Evolutionary conservation across 2,797 vertebrate genomes (phyloP).

Genomic region (Octomys mimax): DNA sequence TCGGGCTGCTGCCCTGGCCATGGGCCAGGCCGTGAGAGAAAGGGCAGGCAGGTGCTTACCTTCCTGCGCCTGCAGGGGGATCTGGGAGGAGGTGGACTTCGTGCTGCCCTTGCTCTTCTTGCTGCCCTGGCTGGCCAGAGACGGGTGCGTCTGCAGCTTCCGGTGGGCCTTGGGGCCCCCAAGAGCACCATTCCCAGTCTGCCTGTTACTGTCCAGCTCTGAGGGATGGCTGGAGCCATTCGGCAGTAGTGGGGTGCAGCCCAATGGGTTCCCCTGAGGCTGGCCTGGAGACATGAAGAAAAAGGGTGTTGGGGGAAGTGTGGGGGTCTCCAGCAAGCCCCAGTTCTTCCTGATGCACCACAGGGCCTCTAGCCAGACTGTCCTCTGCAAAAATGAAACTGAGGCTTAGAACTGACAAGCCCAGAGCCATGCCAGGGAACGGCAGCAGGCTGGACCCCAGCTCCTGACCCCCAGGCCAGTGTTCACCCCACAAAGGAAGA

Average conservation of each 20-base stretch:
- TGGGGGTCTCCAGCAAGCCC: accelerated
- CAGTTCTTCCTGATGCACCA: not conserved
- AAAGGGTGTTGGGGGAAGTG: not conserved
- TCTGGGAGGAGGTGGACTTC: slow-evolving; percentile 95
- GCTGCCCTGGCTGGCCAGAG: slow-evolving; percentile 96
- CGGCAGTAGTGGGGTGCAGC: slow-evolving; percentile 89
- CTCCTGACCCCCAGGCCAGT: not conserved
- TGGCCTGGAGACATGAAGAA: slow-evolving; percentile 90
- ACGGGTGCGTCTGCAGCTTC: slow-evolving; percentile 94
- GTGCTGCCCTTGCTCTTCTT: slow-evolving; percentile 96
- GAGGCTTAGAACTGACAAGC: not conserved
- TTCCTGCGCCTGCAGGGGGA: slow-evolving; percentile 95
- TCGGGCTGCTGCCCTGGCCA: too few species aligned
- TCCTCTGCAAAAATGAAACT: slow-evolving; percentile 21
- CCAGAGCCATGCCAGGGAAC: not conserved
- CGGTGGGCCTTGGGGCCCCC: slow-evolving; percentile 90
- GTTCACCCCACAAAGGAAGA: not conserved
- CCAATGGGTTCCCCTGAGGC: slow-evolving; percentile 91
- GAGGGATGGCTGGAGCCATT: slow-evolving; percentile 89
- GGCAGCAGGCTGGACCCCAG: not conserved
- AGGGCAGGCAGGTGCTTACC: slow-evolving; percentile 86
- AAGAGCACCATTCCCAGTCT: slow-evolving; percentile 86
- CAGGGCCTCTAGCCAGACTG: not conserved
- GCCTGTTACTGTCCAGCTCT: slow-evolving; percentile 88
- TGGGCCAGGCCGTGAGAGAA: accelerated